Base-by-base conservation (phyloP, 2,888 invertebrate species). In the Tenthredo scrophulariae region DNA sequence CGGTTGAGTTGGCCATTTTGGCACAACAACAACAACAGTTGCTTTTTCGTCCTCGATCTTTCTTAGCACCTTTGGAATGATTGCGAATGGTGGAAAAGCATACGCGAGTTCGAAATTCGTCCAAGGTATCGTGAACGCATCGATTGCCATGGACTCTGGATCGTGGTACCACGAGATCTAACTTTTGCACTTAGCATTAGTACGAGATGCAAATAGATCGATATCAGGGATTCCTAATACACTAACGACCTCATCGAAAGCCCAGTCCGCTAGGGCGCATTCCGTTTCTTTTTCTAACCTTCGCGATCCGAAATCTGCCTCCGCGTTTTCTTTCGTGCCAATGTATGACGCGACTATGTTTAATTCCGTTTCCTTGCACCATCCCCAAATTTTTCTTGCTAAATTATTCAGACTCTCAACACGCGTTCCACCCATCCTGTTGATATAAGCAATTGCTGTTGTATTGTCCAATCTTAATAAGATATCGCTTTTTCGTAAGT, bases 271-370 rank as follows among this genome's bases (percentile, higher is more conserved):
- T 26, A 85, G 54, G 3, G 18, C 22, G 33, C 33, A 86, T 33
- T 86, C 86, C 0, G 77, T 85, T 18, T 84, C 82, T 15, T 10
- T 9, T 29, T 79, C 62, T 50, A 79, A 5, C 84, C 74, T 82
- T 50, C 89, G 84, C 29, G 89, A 89, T 86, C 88, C 87, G 50
- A 22, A 37, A 65, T 65, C 80, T 10, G 80, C 65, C 40, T 33
- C 80, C n/a, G 6, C 37, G 84, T 88, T 87, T 37, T 87, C 84
- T 26, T 43, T 40, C 62, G 88, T 86, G 10, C 50, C 29, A 46
- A 87, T 87, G 29, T 86, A 86, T 1, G 86, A 87, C 33, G 58
- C 62, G 58, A 58, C 9, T 22, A 80, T 62, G 18, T 33, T 29
- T 62, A 50, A 46, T 2, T 43, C 26, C 13, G 50, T 43, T 46